These are phyloP conservation scores for Scrobipalpa atriplicella DNA, from an alignment of 2,888 invertebrate genomes.

Conservation along the genomic window DNA sequence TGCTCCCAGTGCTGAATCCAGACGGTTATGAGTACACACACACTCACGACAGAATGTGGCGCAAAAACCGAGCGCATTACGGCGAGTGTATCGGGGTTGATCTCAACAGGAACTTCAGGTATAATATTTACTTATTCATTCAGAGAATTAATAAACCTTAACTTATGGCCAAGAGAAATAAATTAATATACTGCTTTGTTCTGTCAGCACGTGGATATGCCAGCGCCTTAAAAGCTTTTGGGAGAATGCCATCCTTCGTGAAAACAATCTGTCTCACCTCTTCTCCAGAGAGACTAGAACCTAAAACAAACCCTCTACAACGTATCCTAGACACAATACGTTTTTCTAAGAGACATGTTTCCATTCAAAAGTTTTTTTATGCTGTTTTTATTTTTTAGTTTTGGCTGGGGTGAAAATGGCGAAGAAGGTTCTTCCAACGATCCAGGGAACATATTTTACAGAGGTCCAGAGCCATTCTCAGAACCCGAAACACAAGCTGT, in stretches of 20 bases:
- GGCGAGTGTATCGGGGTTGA: conserved; percentile 90
- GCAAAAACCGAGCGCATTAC: conserved; percentile 86
- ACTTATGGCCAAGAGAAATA: too few species aligned
- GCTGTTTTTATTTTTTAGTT: conserved; percentile 68
- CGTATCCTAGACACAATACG: too few species aligned
- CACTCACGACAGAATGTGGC: conserved; percentile 91
- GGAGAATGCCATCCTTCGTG: too few species aligned
- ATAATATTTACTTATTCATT: not conserved
- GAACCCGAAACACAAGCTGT: conserved; percentile 92
- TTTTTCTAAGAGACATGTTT: too few species aligned
- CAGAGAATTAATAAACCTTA: too few species aligned
- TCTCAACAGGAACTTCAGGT: conserved; percentile 93
- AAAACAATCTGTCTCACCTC: too few species aligned
- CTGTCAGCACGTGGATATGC: too few species aligned
- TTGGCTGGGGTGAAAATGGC: conserved; percentile 93
- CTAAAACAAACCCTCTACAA: too few species aligned
- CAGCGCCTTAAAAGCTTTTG: too few species aligned
- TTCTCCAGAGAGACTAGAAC: too few species aligned
- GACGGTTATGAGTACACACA: conserved; percentile 96
- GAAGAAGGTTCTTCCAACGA: conserved; percentile 92
- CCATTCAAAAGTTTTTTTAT: too few species aligned
- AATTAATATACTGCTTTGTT: too few species aligned
- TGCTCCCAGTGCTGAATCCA: conserved; percentile 90
- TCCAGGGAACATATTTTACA: conserved; percentile 91
- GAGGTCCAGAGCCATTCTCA: conserved; percentile 91